Evolutionary conservation across 2,113 vertebrate genomes (phyloP).

Genomic region (Albula goreensis): DNA sequence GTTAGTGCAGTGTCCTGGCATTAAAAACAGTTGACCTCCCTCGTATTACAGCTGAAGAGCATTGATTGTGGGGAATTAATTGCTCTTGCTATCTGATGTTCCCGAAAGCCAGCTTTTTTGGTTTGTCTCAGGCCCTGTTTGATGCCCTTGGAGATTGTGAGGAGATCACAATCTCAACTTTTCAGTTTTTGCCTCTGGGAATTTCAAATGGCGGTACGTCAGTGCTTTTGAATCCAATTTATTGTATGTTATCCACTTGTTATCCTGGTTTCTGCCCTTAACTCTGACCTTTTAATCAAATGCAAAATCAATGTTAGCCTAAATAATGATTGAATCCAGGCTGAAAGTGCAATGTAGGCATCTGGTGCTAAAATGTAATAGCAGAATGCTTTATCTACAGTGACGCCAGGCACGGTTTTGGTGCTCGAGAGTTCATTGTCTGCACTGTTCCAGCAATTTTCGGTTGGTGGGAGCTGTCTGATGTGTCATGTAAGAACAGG

Average conservation of each 20-base stretch:
- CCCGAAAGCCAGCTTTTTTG: constrained; percentile 53
- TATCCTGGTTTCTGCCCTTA: background rate
- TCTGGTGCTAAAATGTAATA: background rate
- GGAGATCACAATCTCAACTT: constrained; percentile 64
- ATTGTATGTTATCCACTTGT: background rate
- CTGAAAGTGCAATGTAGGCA: background rate
- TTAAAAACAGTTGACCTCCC: constrained; percentile 16
- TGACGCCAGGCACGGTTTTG: background rate
- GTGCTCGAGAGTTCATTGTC: background rate
- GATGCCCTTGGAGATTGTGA: constrained; percentile 69
- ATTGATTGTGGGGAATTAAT: constrained; percentile 63
- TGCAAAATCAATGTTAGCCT: too few relatives aligned
- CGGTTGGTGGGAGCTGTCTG: background rate
- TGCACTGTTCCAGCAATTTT: background rate
- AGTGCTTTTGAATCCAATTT: too few relatives aligned
- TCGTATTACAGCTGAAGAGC: constrained; percentile 33
- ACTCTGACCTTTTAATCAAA: too few relatives aligned
- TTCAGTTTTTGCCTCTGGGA: constrained; percentile 49
- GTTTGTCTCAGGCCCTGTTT: constrained; percentile 30
- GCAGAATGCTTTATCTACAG: background rate
- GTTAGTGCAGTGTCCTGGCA: background rate
- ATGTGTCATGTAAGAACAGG: background rate
- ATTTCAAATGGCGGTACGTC: background rate
- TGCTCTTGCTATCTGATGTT: constrained; percentile 59
- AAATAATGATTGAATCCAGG: too few relatives aligned